Base-by-base conservation (phyloP, 2,888 invertebrate species). In the Lasioglossum calceatum region DNA sequence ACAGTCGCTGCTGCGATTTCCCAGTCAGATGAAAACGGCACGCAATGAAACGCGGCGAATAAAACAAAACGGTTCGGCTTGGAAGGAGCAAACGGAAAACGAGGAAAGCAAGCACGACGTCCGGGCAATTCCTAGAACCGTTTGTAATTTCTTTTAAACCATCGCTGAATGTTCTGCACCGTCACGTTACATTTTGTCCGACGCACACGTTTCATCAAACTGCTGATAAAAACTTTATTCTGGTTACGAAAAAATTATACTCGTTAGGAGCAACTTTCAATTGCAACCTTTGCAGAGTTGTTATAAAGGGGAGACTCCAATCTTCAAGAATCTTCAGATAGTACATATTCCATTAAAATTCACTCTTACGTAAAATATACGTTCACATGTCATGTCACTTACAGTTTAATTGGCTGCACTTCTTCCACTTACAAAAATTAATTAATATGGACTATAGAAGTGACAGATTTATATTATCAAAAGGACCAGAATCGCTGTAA, bases 1-100 rank as follows among this genome's bases (percentile, higher is more conserved):
- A 87, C 83, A 42, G 44, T 79, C 27, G 39, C 79, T 47, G 47
- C 47, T 47, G 79, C 79, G 74, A 81, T 44, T 39, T 58, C 61
- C 73, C 47, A 32, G 78, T 67, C 72, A 36, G 64, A 74, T 50
- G 74, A n/a, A 81, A 84, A 74, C 70, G 47, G 84, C 90, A 87
- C 87, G 90, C 87, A 81, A 90, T 83, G 85, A n/a, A 76, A 64
- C 36, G 84, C 88, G 82, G 42, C 64, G 42, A 54, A 67, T 50
- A 75, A 75, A 74, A 71, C 74, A 58, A 74, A 64, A 74, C 54
- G 42, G n/a, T 79, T 4, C 2, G 7, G n/a, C 50, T 70, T 23
- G 58, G 54, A 71, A n/a, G 50, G 44, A 70, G 67, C 82, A 27
- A 79, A 58, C 75, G 78, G 72, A 82, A 84, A 82, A 42, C 19